These are phyloP conservation scores for Urocyon cinereoargenteus DNA, from an alignment of 2,797 vertebrate genomes.

Conservation along the genomic window DNA sequence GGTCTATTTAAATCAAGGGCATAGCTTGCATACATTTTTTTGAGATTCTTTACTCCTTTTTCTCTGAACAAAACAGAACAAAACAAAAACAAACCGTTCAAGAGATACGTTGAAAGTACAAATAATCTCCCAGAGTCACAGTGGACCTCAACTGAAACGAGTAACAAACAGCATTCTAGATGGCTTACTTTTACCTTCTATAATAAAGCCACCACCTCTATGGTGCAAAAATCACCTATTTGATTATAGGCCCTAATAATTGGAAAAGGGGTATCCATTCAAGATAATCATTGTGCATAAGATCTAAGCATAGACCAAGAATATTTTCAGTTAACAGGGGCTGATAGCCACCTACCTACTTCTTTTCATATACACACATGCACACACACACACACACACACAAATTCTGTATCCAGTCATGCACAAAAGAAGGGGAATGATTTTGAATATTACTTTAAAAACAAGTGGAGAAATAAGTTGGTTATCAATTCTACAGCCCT, in stretches of 20 bases:
- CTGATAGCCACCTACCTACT: not conserved
- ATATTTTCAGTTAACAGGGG: constrained; percentile 27
- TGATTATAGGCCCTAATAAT: constrained; percentile 47
- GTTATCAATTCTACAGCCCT: constrained; percentile 4
- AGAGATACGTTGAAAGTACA: constrained; percentile 38
- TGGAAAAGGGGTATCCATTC: constrained; percentile 29
- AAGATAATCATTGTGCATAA: not conserved
- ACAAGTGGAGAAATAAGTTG: not conserved
- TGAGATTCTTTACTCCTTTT: constrained; percentile 60
- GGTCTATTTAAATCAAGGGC: constrained; percentile 57
- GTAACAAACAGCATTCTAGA: constrained; percentile 25
- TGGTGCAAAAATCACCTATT: constrained; percentile 57
- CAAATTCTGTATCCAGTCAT: not conserved
- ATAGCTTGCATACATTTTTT: constrained; percentile 65
- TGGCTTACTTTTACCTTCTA: constrained; percentile 36
- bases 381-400: not conserved
- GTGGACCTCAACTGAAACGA: constrained; percentile 52
- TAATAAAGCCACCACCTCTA: constrained; percentile 18
- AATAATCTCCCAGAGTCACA: constrained; percentile 39
- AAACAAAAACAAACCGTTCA: not conserved
- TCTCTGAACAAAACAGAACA: constrained; percentile 22
- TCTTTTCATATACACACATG: not conserved
- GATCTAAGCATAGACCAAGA: not conserved
- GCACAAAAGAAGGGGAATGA: not conserved
- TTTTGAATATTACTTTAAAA: constrained; percentile 28